These are phyloP conservation scores for Cryptosula pallasiana DNA, from an alignment of 2,888 invertebrate species.

Conservation along the genomic window DNA sequence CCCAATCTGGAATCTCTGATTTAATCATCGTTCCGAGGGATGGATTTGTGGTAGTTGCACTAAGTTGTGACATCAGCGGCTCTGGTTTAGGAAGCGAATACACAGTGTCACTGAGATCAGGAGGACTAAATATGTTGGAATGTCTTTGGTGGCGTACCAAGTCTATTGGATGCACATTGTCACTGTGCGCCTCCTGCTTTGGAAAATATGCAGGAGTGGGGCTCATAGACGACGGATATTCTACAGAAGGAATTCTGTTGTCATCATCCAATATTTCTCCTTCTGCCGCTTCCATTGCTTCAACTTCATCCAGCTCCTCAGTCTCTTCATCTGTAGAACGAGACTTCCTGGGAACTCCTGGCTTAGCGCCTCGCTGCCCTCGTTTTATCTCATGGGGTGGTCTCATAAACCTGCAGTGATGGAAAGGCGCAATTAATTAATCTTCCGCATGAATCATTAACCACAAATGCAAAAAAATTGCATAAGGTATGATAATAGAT, in stretches of 20 bases:
- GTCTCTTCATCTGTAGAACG: constrained; percentile 13
- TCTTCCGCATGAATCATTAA: constrained; percentile 35
- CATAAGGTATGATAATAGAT: neutral
- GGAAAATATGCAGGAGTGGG: neutral
- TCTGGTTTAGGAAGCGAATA: neutral
- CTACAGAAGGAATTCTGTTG: neutral
- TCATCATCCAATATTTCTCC: constrained; percentile 7
- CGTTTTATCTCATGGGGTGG: constrained; percentile 89
- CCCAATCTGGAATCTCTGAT: constrained; percentile 2
- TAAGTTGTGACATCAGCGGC: constrained; percentile 20
- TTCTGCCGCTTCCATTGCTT: constrained; percentile 11
- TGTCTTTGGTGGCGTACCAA: constrained; percentile 3
- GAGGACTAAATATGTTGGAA: neutral
- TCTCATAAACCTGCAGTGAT: constrained; percentile 69
- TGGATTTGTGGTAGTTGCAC: neutral
- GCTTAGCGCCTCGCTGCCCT: constrained; percentile 58
- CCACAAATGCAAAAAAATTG: neutral
- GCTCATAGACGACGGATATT: neutral
- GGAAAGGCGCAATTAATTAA: constrained; percentile 48
- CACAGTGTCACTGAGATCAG: neutral
- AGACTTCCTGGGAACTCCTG: constrained; percentile 26
- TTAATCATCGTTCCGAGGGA: constrained; percentile 2
- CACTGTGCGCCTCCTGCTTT: constrained; percentile 8
- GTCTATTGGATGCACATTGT: neutral
- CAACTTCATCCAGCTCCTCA: neutral